These are phyloP conservation scores for Monodelphis domestica DNA, from an alignment of 2,797 vertebrate genomes.

Conservation along the genomic window DNA sequence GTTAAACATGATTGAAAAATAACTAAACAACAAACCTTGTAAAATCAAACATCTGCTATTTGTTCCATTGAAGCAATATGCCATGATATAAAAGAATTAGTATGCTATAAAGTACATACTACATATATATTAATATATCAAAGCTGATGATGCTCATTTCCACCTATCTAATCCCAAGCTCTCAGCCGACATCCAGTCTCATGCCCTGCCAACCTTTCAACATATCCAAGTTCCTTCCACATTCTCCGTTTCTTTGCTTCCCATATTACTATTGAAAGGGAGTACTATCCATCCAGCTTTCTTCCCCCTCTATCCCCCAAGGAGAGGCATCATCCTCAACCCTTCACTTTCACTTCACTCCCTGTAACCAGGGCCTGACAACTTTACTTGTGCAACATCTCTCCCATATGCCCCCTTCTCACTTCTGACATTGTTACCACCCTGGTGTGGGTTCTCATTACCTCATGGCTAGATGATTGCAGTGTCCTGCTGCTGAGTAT, in stretches of 20 bases:
- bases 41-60: too few relatives aligned
- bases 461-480: neutral
- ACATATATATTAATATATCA: too few relatives aligned
- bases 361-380: neutral
- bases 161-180: neutral
- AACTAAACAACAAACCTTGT: too few relatives aligned
- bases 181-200: neutral
- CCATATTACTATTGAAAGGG: neutral
- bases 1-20: too few relatives aligned
- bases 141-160: too few relatives aligned
- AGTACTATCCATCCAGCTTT: neutral
- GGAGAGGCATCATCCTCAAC: neutral
- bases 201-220: neutral
- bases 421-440: neutral
- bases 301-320: neutral
- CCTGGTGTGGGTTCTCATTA: neutral
- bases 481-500: neutral
- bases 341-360: neutral
- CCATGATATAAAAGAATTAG: too few relatives aligned
- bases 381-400: neutral
- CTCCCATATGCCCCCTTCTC: neutral
- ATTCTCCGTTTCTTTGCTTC: neutral
- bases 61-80: too few relatives aligned
- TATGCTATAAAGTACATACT: too few relatives aligned
- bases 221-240: neutral